A percentile compares a stretch with the other conserved stretches of the same genome.
Conservation (phyloP, 2,888 invertebrate species). For the Cremastinae sp. region DNA sequence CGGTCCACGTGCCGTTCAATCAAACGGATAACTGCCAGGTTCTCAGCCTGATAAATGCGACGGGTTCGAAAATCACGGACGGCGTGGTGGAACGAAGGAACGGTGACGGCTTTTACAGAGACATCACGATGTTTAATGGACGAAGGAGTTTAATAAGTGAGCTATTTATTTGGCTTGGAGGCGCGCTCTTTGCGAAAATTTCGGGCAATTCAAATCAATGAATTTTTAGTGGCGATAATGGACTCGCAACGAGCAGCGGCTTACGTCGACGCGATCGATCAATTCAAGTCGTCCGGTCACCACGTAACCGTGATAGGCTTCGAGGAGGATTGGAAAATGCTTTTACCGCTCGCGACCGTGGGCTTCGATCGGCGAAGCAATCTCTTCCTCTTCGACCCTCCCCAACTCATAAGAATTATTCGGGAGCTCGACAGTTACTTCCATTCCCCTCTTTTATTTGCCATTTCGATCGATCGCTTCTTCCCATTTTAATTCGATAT, state of each 20-base stretch:
- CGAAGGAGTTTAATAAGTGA: conserved; percentile 66
- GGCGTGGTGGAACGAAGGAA: conserved; percentile 19
- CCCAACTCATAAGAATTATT: conserved; percentile 59
- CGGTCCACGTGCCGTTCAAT: conserved; percentile 61
- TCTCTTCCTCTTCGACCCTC: conserved; percentile 63
- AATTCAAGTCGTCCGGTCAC: conserved; percentile 65
- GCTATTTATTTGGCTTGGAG: not conserved
- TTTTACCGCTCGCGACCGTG: conserved; percentile 64
- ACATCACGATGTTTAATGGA: conserved; percentile 63
- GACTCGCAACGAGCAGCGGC: conserved; percentile 56
- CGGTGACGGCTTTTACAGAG: conserved; percentile 55
- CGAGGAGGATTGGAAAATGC: conserved; percentile 62
- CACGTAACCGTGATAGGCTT: conserved; percentile 64
- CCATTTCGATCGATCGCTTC: not conserved
- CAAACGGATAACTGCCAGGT: conserved; percentile 64
- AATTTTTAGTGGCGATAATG: conserved; percentile 64
- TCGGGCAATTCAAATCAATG: not conserved
- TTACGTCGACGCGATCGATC: conserved; percentile 60
- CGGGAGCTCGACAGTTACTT: conserved; percentile 59
- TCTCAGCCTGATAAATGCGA: conserved; percentile 43
- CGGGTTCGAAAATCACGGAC: conserved; percentile 36
- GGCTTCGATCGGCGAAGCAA: conserved; percentile 65
- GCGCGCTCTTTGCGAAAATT: not conserved
- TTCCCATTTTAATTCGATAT: not conserved
- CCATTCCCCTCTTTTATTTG: not conserved